Evolutionary conservation across 2,797 vertebrate species (phyloP).

Genomic region (Tympanoctomys barrerae): DNA sequence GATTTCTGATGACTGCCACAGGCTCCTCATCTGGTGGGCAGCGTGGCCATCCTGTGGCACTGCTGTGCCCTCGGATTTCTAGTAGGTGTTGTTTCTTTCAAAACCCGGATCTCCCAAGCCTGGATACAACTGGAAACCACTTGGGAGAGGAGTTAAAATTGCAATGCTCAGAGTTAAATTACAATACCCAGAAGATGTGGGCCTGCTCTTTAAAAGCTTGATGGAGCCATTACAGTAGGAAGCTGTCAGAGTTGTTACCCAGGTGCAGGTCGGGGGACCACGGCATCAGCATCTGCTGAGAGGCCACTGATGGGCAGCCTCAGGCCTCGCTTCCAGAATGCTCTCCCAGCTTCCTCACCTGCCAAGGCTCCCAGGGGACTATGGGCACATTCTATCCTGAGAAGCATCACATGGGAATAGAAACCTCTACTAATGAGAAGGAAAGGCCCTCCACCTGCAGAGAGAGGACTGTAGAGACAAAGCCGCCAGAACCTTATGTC

Average conservation of each 20-base stretch:
- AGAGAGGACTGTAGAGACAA: background rate
- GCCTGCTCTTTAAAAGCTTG: background rate
- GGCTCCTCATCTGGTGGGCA: background rate
- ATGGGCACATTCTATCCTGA: background rate
- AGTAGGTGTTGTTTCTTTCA: background rate
- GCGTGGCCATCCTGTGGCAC: rapidly evolving
- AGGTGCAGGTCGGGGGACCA: too few species aligned
- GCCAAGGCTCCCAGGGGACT: background rate
- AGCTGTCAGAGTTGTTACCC: background rate
- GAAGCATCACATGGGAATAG: background rate
- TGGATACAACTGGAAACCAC: background rate
- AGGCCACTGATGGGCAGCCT: background rate
- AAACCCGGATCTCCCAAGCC: background rate
- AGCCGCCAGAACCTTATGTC: background rate
- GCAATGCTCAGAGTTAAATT: background rate
- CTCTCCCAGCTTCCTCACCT: background rate
- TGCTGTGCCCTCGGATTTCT: background rate
- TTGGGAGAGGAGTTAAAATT: background rate
- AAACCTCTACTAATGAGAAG: background rate
- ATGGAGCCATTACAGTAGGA: rapidly evolving
- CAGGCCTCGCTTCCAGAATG: background rate
- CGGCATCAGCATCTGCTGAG: background rate
- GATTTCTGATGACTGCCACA: background rate
- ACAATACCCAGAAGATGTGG: background rate
- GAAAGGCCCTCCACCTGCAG: background rate